A percentile compares a stretch with the other conserved stretches of the same genome.
Conservation (phyloP, 2,113 vertebrate genomes). For the Hemichromis elongatus region DNA sequence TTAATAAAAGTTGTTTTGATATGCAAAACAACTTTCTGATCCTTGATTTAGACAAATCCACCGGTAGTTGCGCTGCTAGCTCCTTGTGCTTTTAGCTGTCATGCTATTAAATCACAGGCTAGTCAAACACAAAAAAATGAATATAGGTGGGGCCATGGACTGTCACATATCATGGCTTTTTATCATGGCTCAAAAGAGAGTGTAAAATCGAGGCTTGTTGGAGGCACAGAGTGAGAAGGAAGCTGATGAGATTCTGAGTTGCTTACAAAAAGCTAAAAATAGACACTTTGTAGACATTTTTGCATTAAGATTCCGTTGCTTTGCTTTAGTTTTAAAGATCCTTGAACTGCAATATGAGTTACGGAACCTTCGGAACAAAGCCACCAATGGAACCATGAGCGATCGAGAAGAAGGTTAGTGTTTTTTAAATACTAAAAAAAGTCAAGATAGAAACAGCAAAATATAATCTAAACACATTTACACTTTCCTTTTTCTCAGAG, state of each 20-base stretch:
- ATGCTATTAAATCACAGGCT: not conserved
- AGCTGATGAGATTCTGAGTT: not conserved
- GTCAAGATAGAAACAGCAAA: not conserved
- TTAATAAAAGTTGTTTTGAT: not conserved
- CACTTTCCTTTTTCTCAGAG: not conserved
- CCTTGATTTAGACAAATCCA: not conserved
- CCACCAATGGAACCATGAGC: not conserved
- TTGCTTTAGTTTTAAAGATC: slow-evolving; percentile 29
- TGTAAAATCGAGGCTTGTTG: not conserved
- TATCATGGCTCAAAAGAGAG: not conserved
- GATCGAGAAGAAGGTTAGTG: not conserved
- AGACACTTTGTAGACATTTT: not conserved
- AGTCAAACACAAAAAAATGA: not conserved
- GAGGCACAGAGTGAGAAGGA: not conserved
- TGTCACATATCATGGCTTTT: not conserved
- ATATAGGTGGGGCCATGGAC: not conserved
- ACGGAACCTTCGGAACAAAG: not conserved
- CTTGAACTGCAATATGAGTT: slow-evolving; percentile 10
- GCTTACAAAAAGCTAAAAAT: not conserved
- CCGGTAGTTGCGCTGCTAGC: not conserved
- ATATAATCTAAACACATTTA: not conserved
- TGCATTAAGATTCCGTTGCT: not conserved
- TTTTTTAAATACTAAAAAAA: not conserved
- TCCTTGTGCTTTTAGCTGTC: not conserved
- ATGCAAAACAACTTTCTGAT: not conserved